phyloP scores from a whole-genome alignment of 2,113 vertebrate species.

The Cygnus buccinator region DNA sequence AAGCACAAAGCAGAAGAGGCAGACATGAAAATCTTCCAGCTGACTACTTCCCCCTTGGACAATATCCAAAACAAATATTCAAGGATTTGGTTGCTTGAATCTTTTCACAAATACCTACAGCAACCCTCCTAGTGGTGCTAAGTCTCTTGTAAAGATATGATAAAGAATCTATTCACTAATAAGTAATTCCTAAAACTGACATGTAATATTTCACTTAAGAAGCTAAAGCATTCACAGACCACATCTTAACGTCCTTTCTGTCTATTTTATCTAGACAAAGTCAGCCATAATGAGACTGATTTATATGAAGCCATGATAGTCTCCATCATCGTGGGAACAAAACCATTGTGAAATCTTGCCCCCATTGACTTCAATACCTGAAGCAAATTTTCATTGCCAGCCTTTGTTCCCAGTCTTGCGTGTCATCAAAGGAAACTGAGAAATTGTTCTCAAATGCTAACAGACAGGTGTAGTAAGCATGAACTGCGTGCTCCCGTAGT shows the following conservation, averaged over 20 bases:
- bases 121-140: neutral
- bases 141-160: neutral
- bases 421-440: neutral
- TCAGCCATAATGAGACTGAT: neutral
- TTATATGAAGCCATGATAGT: neutral
- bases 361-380: neutral
- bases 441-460: neutral
- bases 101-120: neutral
- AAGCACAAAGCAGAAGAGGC: neutral
- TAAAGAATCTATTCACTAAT: neutral
- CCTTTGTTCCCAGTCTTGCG: neutral
- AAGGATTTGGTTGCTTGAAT: neutral
- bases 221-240: neutral
- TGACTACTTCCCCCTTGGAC: neutral
- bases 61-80: slow-evolving; percentile 4
- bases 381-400: neutral
- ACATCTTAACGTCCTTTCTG: neutral
- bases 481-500: neutral
- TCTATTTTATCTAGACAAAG: neutral
- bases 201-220: neutral
- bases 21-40: neutral
- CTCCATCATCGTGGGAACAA: neutral
- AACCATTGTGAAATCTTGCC: neutral
- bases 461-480: neutral
- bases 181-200: neutral